phyloP scores from a whole-genome alignment of 2,888 invertebrate genomes.

The Dynastes maya region DNA sequence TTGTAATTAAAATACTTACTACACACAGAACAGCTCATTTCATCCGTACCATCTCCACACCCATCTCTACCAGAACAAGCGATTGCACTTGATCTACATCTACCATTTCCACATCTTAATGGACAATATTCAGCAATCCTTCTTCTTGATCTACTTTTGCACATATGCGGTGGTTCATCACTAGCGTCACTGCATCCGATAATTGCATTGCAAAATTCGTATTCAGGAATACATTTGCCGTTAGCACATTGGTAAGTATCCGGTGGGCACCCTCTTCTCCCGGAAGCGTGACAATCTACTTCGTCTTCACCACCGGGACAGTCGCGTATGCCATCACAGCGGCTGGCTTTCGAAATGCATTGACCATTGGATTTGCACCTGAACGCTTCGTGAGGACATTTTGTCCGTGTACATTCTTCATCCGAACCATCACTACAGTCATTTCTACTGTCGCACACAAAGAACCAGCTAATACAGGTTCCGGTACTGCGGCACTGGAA shows the following conservation, averaged over 20 bases:
- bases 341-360: constrained; percentile 85
- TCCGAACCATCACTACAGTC: constrained; percentile 92
- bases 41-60: constrained; percentile 93
- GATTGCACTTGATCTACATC: constrained; percentile 91
- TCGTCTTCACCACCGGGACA: constrained; percentile 87
- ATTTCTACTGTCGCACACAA: constrained; percentile 89
- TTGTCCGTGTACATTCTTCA: constrained; percentile 82
- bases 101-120: constrained; percentile 88
- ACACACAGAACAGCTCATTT: constrained; percentile 87
- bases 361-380: constrained; percentile 78
- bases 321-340: constrained; percentile 87
- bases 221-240: constrained; percentile 91
- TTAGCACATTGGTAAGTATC: constrained; percentile 89
- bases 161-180: constrained; percentile 88
- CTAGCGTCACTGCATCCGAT: constrained; percentile 89
- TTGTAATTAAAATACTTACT: constrained; percentile 76
- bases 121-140: constrained; percentile 80
- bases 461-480: constrained; percentile 93
- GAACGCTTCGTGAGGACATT: constrained; percentile 83
- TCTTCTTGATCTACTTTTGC: constrained; percentile 75
- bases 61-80: constrained; percentile 93
- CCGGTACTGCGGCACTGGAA: constrained; percentile 88
- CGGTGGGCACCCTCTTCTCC: constrained; percentile 78
- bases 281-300: constrained; percentile 74
- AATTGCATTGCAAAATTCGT: constrained; percentile 93